A percentile compares a stretch with the other conserved stretches of the same genome.
These are phyloP conservation scores for Chloropsis cyanopogon DNA, from an alignment of 2,113 vertebrate species.

Conservation along the genomic window DNA sequence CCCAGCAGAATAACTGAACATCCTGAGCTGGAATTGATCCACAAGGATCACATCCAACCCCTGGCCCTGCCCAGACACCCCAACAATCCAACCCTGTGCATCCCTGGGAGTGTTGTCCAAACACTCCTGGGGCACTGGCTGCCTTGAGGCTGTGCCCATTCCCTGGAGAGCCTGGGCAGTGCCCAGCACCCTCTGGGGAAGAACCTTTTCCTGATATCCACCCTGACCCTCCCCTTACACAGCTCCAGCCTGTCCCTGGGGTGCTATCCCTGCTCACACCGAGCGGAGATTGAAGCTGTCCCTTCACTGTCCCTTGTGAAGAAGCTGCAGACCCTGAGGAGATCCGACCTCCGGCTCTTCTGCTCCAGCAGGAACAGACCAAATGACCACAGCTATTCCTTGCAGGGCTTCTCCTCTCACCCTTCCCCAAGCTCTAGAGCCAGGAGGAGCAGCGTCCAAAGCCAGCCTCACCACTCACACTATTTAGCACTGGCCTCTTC, in stretches of 20 bases:
- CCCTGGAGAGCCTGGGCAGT: not conserved
- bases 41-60: not conserved
- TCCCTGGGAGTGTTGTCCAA: fast-evolving
- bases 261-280: not conserved
- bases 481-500: not conserved
- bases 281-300: not conserved
- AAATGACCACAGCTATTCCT: not conserved
- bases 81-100: not conserved
- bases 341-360: not conserved
- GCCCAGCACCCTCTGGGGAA: not conserved
- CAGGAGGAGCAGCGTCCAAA: not conserved
- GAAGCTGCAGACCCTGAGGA: not conserved
- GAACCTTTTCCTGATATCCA: not conserved
- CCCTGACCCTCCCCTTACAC: fast-evolving
- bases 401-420: not conserved
- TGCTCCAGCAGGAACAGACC: not conserved
- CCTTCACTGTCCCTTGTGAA: not conserved
- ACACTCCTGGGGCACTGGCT: not conserved
- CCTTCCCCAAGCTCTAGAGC: not conserved
- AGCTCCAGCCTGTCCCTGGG: not conserved
- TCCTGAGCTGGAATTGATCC: not conserved
- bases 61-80: not conserved
- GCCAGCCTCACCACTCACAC: not conserved
- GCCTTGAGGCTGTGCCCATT: not conserved
- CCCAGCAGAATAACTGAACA: not conserved